Evolutionary conservation across 2,113 vertebrate species (phyloP).

Genomic region (Chitala chitala): DNA sequence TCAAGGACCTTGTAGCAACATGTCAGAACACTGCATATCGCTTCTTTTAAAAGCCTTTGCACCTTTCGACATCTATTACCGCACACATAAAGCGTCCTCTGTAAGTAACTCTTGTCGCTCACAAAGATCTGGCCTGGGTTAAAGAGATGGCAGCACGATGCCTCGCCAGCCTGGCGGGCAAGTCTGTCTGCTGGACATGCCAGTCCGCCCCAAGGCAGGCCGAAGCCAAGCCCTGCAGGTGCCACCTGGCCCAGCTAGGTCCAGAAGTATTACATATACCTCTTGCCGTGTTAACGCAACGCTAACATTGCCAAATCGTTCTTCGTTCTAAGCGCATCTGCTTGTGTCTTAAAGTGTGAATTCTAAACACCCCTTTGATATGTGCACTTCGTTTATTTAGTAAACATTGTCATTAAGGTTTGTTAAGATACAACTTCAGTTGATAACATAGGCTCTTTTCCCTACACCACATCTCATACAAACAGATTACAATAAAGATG

Average conservation of each 20-base stretch:
- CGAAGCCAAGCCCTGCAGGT: not conserved
- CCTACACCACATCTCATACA: too few species aligned
- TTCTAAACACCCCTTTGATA: too few species aligned
- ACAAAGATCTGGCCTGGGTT: not conserved
- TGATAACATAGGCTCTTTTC: too few species aligned
- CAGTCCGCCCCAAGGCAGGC: not conserved
- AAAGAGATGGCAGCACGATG: conserved; percentile 5
- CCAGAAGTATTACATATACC: not conserved
- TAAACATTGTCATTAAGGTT: too few species aligned
- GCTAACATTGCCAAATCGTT: not conserved
- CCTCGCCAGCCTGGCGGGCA: not conserved
- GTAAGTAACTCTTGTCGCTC: not conserved
- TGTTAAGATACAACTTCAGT: too few species aligned
- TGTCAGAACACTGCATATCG: not conserved
- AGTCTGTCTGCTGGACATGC: not conserved
- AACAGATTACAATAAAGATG: too few species aligned
- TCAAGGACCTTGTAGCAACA: not conserved
- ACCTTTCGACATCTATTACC: not conserved
- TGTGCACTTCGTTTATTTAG: too few species aligned
- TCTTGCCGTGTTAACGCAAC: not conserved
- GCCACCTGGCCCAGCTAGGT: not conserved
- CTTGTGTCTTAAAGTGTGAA: too few species aligned
- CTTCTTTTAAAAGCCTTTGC: not conserved
- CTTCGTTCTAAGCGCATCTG: too few species aligned
- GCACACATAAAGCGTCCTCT: not conserved